Percentiles rank a stretch among this genome's conserved stretches.
Conservation (phyloP, 2,888 invertebrate species). For the Synergus gifuensis region DNA sequence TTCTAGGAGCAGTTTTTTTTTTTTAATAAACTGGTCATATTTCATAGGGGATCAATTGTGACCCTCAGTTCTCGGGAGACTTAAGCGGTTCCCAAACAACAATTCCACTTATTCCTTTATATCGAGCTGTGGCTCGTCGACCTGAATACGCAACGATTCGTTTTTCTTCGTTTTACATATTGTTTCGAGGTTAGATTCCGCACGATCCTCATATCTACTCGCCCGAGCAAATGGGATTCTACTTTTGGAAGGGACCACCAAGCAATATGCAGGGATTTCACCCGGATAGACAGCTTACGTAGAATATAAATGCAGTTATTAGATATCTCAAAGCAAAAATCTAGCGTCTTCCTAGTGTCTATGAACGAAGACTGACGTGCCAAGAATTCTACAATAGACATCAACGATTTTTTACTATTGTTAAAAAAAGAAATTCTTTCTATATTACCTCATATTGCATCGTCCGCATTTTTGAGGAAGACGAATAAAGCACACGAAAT, state of each 20-base stretch:
- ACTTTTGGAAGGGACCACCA: constrained; percentile 59
- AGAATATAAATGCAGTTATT: constrained; percentile 74
- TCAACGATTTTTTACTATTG: background rate
- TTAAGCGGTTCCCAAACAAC: constrained; percentile 54
- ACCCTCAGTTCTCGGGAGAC: constrained; percentile 43
- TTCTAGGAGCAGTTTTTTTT: background rate
- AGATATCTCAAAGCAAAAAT: constrained; percentile 53
- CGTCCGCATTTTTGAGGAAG: too few species aligned
- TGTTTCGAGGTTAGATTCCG: constrained; percentile 60
- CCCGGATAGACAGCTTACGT: constrained; percentile 60
- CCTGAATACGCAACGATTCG: constrained; percentile 54
- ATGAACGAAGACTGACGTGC: constrained; percentile 32
- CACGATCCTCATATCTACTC: constrained; percentile 43
- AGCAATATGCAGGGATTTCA: constrained; percentile 63
- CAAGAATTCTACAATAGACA: constrained; percentile 4
- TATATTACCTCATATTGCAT: too few species aligned
- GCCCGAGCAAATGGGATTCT: constrained; percentile 58
- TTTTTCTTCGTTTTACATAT: constrained; percentile 65
- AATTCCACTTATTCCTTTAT: constrained; percentile 54
- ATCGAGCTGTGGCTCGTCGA: constrained; percentile 50
- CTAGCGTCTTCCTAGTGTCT: constrained; percentile 15
- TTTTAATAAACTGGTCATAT: constrained; percentile 27
- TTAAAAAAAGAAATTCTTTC: background rate
- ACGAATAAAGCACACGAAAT: too few species aligned
- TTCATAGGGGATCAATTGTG: constrained; percentile 40